These are phyloP conservation scores for Brachionichthys hirsutus DNA, from an alignment of 2,113 vertebrate genomes.

Conservation along the genomic window DNA sequence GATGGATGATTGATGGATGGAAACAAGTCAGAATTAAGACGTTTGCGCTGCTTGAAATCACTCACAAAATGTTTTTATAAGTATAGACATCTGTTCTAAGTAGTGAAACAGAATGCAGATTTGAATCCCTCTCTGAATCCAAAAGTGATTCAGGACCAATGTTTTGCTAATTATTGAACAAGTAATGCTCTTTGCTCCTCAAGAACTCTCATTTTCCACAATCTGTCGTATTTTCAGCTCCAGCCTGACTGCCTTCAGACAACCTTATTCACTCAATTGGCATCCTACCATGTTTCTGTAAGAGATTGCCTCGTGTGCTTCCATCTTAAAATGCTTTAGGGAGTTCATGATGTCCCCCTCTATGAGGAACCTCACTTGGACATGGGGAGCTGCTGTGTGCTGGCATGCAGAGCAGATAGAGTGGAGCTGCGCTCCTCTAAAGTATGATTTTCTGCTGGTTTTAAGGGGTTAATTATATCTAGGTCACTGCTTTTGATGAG, in stretches of 20 bases:
- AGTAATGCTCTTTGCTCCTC: conserved; percentile 11
- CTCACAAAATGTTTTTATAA: conserved; percentile 15
- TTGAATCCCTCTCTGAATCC: conserved; percentile 11
- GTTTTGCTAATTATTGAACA: conserved; percentile 12
- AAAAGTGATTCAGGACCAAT: background rate
- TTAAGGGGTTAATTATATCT: conserved; percentile 69
- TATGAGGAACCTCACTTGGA: conserved; percentile 37
- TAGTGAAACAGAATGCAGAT: conserved; percentile 33
- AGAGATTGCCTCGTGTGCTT: conserved; percentile 15
- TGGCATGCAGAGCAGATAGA: conserved; percentile 48
- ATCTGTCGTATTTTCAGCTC: conserved; percentile 43
- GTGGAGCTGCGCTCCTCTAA: conserved; percentile 36
- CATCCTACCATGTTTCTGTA: conserved; percentile 35
- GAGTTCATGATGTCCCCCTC: conserved; percentile 37
- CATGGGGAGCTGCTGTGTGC: conserved; percentile 26
- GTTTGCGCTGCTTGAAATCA: too few species aligned
- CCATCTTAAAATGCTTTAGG: too few species aligned
- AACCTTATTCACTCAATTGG: conserved; percentile 56
- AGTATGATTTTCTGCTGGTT: conserved; percentile 41
- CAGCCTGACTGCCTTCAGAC: conserved; percentile 57
- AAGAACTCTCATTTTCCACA: conserved; percentile 25
- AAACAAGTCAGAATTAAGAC: conserved; percentile 25
- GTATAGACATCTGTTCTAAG: conserved; percentile 24
- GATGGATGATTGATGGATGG: too few species aligned
- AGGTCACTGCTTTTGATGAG: conserved; percentile 60